Evolutionary conservation across 2,797 vertebrate species (phyloP).

Genomic region (Phalanger gymnotis): DNA sequence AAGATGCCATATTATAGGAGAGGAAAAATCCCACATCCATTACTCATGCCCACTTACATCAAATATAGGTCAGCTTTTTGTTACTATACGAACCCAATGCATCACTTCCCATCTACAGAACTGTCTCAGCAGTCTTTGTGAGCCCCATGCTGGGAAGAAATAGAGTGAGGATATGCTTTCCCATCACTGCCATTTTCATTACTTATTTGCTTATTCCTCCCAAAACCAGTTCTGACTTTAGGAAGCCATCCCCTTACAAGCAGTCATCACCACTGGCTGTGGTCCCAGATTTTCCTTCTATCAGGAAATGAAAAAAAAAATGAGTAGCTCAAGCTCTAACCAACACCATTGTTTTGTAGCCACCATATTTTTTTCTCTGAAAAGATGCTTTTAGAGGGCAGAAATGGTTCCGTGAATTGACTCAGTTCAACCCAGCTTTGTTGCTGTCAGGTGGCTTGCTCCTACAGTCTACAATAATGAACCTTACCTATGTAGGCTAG

Average conservation of each 20-base stretch:
- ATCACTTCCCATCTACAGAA: neutral
- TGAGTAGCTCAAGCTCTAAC: neutral
- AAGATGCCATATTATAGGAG: conserved; percentile 40
- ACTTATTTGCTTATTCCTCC: neutral
- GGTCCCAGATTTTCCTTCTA: neutral
- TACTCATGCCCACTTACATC: neutral
- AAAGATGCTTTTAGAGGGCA: neutral
- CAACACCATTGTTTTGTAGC: no score
- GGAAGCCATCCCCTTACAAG: conserved; percentile 15
- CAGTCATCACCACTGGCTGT: neutral
- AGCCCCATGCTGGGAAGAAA: neutral
- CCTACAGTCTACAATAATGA: conserved; percentile 22
- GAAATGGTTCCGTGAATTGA: neutral
- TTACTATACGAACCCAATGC: neutral
- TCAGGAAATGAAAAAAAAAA: neutral
- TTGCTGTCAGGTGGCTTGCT: conserved; percentile 4
- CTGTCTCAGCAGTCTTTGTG: neutral
- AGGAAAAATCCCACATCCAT: conserved; percentile 1
- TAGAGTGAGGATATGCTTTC: neutral
- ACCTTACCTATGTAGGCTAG: conserved; percentile 42
- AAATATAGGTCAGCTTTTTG: neutral
- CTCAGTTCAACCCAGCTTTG: conserved; percentile 32
- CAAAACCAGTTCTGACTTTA: neutral
- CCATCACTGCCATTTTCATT: neutral
- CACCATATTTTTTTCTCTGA: neutral